Percentiles rank a stretch among this genome's conserved stretches.
These are phyloP conservation scores for Pagrus major DNA, from an alignment of 2,113 vertebrate species.

Conservation along the genomic window DNA sequence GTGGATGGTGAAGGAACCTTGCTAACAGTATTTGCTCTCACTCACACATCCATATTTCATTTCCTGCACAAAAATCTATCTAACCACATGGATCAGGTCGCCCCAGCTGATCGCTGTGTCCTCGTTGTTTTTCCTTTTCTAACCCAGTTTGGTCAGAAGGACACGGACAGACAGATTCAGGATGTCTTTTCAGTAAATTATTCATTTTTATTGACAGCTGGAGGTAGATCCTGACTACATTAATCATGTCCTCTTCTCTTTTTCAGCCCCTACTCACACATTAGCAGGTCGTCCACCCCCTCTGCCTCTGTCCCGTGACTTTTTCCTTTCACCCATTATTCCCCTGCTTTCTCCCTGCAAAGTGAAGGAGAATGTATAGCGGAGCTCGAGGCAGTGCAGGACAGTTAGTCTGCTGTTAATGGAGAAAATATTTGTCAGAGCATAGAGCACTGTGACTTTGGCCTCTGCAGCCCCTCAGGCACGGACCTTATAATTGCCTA, in stretches of 20 bases:
- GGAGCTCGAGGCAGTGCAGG: constrained; percentile 51
- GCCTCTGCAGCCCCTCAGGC: constrained; percentile 55
- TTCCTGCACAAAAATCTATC: constrained; percentile 48
- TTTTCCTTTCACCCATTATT: constrained; percentile 35
- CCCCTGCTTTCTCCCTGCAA: constrained; percentile 17
- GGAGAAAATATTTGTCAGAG: constrained; percentile 71
- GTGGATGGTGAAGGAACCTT: too few relatives aligned
- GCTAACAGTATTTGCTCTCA: constrained; percentile 13
- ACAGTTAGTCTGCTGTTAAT: constrained; percentile 70
- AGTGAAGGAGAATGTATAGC: constrained; percentile 63
- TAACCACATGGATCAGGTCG: constrained; percentile 16
- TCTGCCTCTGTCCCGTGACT: not conserved
- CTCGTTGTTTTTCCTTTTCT: constrained; percentile 14
- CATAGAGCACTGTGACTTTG: constrained; percentile 63
- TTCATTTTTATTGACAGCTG: constrained; percentile 44
- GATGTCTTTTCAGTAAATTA: constrained; percentile 43
- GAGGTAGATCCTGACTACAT: constrained; percentile 32
- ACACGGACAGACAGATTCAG: constrained; percentile 2
- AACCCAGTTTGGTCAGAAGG: not conserved
- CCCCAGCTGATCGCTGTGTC: not conserved
- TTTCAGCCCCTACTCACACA: constrained; percentile 15
- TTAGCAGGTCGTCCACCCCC: not conserved
- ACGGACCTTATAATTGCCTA: constrained; percentile 67
- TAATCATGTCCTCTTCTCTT: constrained; percentile 30
- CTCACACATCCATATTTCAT: constrained; percentile 39